phyloP scores from a whole-genome alignment of 1,140 invertebrate genomes.

The Atopsyche davidsoni region DNA sequence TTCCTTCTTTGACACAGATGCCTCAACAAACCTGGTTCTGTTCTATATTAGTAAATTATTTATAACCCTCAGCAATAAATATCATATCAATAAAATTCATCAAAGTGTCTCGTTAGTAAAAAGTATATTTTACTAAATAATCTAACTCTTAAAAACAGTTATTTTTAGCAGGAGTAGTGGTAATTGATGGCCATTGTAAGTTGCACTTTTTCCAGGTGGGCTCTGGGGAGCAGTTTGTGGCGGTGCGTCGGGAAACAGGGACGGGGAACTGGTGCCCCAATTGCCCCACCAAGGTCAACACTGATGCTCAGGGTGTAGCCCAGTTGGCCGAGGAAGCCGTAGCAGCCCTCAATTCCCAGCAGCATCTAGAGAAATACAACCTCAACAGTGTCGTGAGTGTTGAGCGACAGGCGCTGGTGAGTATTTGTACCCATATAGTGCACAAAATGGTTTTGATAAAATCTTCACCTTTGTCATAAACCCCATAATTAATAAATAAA shows the following conservation, averaged over 20 bases:
- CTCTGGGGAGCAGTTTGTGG: slow-evolving; percentile 46
- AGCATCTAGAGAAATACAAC: slow-evolving; percentile 35
- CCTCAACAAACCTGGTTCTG: neutral
- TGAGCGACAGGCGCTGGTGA: slow-evolving; percentile 46
- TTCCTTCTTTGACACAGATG: too few species aligned
- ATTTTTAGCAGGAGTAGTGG: neutral
- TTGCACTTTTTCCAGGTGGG: slow-evolving; percentile 34
- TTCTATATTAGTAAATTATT: neutral
- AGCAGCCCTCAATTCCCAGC: slow-evolving; percentile 38
- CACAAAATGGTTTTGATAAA: too few species aligned
- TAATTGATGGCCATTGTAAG: neutral
- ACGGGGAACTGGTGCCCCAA: slow-evolving; percentile 39
- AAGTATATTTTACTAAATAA: neutral
- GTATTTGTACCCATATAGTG: too few species aligned
- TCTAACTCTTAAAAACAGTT: neutral
- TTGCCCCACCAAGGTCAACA: slow-evolving; percentile 40
- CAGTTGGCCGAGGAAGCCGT: slow-evolving; percentile 38
- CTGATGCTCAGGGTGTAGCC: slow-evolving; percentile 38
- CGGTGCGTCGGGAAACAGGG: slow-evolving; percentile 34
- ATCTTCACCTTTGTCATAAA: neutral
- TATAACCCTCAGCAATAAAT: neutral
- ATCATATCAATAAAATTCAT: neutral
- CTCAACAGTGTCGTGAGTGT: slow-evolving; percentile 38
- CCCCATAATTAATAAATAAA: neutral
- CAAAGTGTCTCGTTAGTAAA: neutral